phyloP scores from a whole-genome alignment of 2,113 vertebrate species.

The Castor canadensis region DNA sequence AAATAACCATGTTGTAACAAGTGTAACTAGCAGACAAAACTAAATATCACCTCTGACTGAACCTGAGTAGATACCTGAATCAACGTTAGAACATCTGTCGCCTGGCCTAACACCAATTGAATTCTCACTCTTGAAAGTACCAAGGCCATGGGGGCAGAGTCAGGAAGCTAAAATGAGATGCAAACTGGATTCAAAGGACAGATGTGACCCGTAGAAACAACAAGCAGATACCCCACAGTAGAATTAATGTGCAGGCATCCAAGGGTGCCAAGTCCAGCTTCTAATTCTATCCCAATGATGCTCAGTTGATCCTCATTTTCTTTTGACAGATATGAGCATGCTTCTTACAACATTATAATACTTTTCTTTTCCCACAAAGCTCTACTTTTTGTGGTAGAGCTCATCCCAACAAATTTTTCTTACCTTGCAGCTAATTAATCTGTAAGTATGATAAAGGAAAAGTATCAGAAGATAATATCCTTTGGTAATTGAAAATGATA shows the following conservation, averaged over 20 bases:
- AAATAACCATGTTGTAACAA: not conserved
- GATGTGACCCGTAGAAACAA: not conserved
- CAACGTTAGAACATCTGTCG: not conserved
- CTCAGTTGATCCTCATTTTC: not conserved
- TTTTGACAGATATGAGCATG: not conserved
- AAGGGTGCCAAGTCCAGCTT: too few species aligned
- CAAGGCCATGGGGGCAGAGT: not conserved
- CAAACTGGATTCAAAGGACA: not conserved
- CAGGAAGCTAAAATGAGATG: not conserved
- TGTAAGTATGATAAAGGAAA: not conserved
- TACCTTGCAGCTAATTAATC: not conserved
- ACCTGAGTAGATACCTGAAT: not conserved
- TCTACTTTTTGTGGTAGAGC: not conserved
- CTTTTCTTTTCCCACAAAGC: not conserved
- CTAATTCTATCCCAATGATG: not conserved
- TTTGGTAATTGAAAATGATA: not conserved
- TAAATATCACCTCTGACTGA: not conserved
- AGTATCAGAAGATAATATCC: not conserved
- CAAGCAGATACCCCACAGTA: not conserved
- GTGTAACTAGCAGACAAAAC: too few species aligned
- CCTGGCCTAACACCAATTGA: not conserved
- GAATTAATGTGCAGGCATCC: not conserved
- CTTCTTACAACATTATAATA: not conserved
- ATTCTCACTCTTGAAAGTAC: not conserved
- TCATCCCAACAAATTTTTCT: not conserved